Evolutionary conservation across 2,888 invertebrate genomes (phyloP).

Genomic region (Scaeva pyrastri): DNA sequence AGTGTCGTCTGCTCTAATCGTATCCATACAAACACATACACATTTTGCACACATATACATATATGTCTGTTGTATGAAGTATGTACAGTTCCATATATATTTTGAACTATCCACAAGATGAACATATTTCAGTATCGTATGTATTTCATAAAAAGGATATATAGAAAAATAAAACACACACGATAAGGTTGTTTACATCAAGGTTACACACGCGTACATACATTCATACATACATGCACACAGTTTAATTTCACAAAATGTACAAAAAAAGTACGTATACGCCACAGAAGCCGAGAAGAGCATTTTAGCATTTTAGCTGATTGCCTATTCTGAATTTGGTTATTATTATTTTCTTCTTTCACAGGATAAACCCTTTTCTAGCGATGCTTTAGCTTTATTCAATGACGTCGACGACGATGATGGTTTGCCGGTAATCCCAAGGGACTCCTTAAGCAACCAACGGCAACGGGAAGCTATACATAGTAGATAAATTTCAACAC

Average conservation of each 20-base stretch:
- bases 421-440: conserved; percentile 33
- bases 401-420: conserved; percentile 28
- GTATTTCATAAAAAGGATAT: conserved; percentile 17
- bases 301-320: conserved; percentile 58
- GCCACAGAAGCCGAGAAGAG: conserved; percentile 33
- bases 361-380: conserved; percentile 30
- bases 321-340: conserved; percentile 49
- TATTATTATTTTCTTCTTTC: conserved; percentile 6
- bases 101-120: conserved; percentile 3
- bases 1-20: conserved; percentile 26
- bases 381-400: conserved; percentile 2
- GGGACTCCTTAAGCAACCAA: conserved; percentile 45
- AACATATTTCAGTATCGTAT: conserved; percentile 7
- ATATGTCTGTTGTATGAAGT: background rate
- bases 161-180: conserved; percentile 30
- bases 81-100: too few species aligned
- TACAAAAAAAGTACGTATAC: conserved; percentile 54
- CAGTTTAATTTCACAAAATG: background rate
- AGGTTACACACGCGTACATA: conserved; percentile 17
- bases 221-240: conserved; percentile 1
- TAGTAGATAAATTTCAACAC: conserved; percentile 38
- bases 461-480: conserved; percentile 45
- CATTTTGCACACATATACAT: background rate
- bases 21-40: background rate
- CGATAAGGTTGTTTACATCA: conserved; percentile 30